Evolutionary conservation across 2,113 vertebrate genomes (phyloP), one percentile per base, ranked within the genome.

Genomic region (Melanostigma gelatinosum): DNA sequence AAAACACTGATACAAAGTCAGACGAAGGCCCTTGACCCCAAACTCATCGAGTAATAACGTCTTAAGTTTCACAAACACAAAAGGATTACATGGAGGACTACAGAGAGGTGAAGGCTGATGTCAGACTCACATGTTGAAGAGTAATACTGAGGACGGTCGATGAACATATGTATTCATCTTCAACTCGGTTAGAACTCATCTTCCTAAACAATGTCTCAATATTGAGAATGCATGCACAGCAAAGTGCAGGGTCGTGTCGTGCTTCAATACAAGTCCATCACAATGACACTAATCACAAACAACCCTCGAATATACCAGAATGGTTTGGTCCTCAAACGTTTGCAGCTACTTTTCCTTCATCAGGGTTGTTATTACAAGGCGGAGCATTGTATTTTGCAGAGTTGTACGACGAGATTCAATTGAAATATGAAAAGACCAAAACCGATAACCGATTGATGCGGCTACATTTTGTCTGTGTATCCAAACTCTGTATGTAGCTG

Each of bases 11-110:
- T 36, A 72, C 62, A 87, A 86, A 91, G 76, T 87, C 82, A 85
- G 79, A 75, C 81, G 72, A 79, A 89, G 87, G 81, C 65, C 83
- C 84, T 87, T 87, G 84, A 91, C 89, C 89, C 72, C 54, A 85
- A 91, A 92, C 38, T 79, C 58, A 58, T 68, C 27, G 22, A 67
- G 78, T 54, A 40, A 52, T 36, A 42, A 57, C 54, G 63, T 68
- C 22, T 69, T 15, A 3, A 8, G 68, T 57, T 75, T 62, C 61
- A 55, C 22, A 0, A 60, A 13, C 24, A 70, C 29, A 36, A 62
- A 79, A 63, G 34, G 54, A 54, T 58, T 57, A 68, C 32, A 57
- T 1, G 4, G 34, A 83, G 62, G 24, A 27, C 3, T 27, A 57
- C 22, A 24, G 60, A 68, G n/a, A 72, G 69, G 55, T 61, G n/a